Percentiles rank a stretch among this genome's conserved stretches.
phyloP scores from a whole-genome alignment of 1,140 invertebrate species.

The Cydia amplana region DNA sequence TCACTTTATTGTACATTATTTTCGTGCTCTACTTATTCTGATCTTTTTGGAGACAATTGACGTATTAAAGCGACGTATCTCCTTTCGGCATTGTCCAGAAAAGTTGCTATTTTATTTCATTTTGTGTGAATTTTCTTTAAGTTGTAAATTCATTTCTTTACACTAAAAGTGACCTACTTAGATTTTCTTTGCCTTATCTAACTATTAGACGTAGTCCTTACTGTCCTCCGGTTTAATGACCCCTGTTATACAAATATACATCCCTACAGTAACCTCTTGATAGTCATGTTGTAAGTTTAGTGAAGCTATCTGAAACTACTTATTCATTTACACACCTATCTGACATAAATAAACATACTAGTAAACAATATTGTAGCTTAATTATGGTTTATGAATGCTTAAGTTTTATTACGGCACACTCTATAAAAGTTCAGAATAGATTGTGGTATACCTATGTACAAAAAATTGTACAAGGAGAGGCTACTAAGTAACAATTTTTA shows the following conservation, averaged over 20 bases:
- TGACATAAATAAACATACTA: not conserved
- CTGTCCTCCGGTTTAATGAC: not conserved
- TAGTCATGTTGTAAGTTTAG: too few relatives aligned
- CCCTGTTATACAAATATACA: not conserved
- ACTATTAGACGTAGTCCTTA: slow-evolving; percentile 1
- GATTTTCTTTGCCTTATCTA: slow-evolving; percentile 12
- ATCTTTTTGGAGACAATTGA: slow-evolving; percentile 38
- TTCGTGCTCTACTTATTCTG: slow-evolving; percentile 76
- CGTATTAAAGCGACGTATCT: not conserved
- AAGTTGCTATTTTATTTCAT: slow-evolving; percentile 19
- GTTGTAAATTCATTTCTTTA: not conserved
- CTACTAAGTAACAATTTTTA: too few relatives aligned
- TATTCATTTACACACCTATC: not conserved
- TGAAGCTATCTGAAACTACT: not conserved
- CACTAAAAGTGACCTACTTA: slow-evolving; percentile 31
- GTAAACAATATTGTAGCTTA: not conserved
- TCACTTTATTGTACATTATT: slow-evolving; percentile 74
- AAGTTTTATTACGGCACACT: too few relatives aligned
- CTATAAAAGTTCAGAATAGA: too few relatives aligned
- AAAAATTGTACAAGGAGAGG: too few relatives aligned
- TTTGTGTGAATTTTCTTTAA: slow-evolving; percentile 31
- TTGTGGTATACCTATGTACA: too few relatives aligned
- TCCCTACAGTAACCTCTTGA: too few relatives aligned
- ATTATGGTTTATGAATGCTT: too few relatives aligned
- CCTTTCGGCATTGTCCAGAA: not conserved